Base-by-base conservation (phyloP, 2,113 vertebrate genomes). In the Cheilinus undulatus region DNA sequence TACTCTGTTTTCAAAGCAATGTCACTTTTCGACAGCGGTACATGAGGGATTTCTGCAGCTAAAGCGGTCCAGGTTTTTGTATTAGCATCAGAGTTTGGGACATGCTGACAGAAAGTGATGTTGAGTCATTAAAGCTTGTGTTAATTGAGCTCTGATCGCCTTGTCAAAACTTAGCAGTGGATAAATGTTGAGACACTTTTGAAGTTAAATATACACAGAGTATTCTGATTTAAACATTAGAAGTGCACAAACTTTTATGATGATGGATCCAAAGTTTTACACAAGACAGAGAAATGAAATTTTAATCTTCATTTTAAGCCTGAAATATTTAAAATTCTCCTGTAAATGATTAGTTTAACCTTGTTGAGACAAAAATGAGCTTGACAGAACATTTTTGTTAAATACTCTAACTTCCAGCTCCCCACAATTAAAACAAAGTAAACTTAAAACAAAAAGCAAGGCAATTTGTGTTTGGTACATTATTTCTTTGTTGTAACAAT, bases 131-230 rank as follows among this genome's bases (percentile, higher is more conserved):
- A 43, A 71, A 66, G 67, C 45, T 23, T 4, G 19, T 60, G 49
- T 62, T 78, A 73, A 76, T 59, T 76, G 28, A 71, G 56, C 72
- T 84, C 43, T 63, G 69, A 81, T 84, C 60, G 24, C 56, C 30
- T 54, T 73, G 62, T 82, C 76, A 70, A 59, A 63, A 50, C 14
- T 15, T 56, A 27, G 26, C n/a, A 40, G 68, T 30, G 56, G 46
- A 32, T 75, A 54, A 43, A 73, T 42, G 43, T 42, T 23, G 27
- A 53, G 72, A 45, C 48, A 42, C 6, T 19, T 42, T 19, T 42
- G 15, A 42, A 19, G 15, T 42, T 42, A 42, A 42, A 17, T 42
- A 42, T 19, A 40, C 38, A 40, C 3, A 14, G 10, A 40, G 38
- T 14, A 40, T 17, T 40, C 38, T 42, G 40, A 42, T 42, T 15